Evolutionary conservation across 1,140 invertebrate genomes (phyloP).

Genomic region (Myzus persicae): DNA sequence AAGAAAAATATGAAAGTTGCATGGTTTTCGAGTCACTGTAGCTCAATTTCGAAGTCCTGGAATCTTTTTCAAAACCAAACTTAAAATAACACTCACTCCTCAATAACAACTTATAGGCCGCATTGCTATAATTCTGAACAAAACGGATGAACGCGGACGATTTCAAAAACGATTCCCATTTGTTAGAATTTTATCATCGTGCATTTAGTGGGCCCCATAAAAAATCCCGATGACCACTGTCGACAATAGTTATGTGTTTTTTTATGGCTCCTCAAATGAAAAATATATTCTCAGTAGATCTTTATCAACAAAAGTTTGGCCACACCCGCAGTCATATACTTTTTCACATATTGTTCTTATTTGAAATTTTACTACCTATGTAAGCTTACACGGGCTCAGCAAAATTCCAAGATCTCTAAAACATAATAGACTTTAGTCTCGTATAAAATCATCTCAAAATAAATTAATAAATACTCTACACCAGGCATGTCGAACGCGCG

Average conservation of each 20-base stretch:
- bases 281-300: neutral
- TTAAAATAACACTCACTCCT: neutral
- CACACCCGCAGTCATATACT: neutral
- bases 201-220: neutral
- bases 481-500: neutral
- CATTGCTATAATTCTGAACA: neutral
- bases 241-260: neutral
- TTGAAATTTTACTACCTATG: neutral
- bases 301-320: neutral
- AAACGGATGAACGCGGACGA: neutral
- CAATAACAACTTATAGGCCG: neutral
- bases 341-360: neutral
- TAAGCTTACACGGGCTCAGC: neutral
- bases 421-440: neutral
- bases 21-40: neutral
- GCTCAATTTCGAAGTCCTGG: neutral
- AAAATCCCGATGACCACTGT: neutral
- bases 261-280: neutral
- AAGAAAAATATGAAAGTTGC: neutral
- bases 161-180: neutral
- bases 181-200: neutral
- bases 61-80: neutral
- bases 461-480: conserved; percentile 6
- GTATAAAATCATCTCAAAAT: neutral
- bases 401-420: neutral